A percentile compares a stretch with the other conserved stretches of the same genome.
Evolutionary conservation across 1,140 invertebrate species (phyloP).

Genomic region (Trichogramma pretiosum): DNA sequence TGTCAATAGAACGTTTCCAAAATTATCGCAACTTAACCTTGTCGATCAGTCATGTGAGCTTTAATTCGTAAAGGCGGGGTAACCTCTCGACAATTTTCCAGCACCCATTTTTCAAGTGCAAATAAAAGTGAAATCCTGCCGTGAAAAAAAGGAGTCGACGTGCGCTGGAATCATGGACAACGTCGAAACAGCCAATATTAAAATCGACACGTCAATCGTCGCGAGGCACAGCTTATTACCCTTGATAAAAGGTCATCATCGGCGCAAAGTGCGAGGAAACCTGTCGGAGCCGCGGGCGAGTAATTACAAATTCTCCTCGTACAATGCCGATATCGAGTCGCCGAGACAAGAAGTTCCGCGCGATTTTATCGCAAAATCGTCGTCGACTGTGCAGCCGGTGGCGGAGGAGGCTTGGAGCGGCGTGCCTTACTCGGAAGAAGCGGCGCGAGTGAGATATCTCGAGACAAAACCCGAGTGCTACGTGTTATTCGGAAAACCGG

Average conservation of each 20-base stretch:
- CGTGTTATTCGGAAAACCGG: constrained; percentile 51
- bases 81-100: no score
- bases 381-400: constrained; percentile 1
- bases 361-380: not conserved
- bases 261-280: not conserved
- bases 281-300: constrained; percentile 32
- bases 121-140: not conserved
- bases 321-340: constrained; percentile 35
- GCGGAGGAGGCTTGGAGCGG: constrained; percentile 11
- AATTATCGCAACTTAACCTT: not conserved
- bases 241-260: constrained; percentile 18
- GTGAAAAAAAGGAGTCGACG: not conserved
- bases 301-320: constrained; percentile 39
- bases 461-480: constrained; percentile 45
- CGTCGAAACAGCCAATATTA: not conserved
- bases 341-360: constrained; percentile 25
- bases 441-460: constrained; percentile 45
- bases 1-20: not conserved
- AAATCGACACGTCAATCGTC: constrained; percentile 17
- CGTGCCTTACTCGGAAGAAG: constrained; percentile 31
- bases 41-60: no score
- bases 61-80: no score
- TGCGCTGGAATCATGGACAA: not conserved
- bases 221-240: constrained; percentile 12
- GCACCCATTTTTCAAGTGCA: no score